Conservation (phyloP, 2,113 vertebrate species). For the Eidolon helvum region DNA sequence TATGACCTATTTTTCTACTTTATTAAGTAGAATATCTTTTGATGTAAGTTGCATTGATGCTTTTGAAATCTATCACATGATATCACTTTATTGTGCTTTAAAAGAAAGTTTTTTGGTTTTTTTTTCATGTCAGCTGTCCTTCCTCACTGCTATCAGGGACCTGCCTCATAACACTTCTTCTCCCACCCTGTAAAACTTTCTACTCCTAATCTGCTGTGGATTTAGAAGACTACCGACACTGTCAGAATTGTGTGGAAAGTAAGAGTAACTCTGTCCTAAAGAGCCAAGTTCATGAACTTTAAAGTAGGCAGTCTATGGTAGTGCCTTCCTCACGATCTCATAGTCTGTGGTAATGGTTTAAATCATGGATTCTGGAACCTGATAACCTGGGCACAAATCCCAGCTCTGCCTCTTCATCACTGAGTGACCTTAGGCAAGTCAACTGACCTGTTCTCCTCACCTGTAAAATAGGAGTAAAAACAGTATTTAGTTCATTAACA, state of each 20-base stretch:
- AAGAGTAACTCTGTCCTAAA: not conserved
- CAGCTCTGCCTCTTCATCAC: not conserved
- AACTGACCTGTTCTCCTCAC: too few species aligned
- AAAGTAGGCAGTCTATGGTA: accelerated
- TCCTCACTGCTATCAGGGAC: not conserved
- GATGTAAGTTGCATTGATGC: not conserved
- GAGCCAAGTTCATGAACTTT: accelerated
- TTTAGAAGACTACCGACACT: not conserved
- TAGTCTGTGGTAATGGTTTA: not conserved
- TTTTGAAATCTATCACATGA: not conserved
- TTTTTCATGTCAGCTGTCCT: not conserved
- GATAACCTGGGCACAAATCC: not conserved
- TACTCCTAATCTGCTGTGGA: not conserved
- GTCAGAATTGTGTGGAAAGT: not conserved
- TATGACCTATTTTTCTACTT: not conserved
- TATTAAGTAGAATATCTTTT: not conserved
- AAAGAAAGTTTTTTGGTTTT: not conserved
- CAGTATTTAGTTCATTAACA: not conserved
- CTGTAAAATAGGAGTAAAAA: not conserved
- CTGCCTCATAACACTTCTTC: not conserved
- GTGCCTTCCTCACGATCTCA: not conserved
- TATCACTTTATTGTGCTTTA: not conserved
- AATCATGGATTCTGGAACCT: not conserved
- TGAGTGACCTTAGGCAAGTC: not conserved
- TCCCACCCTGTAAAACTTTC: not conserved